Conservation (phyloP, 92 coral and sea anemone species). For the Meandrina meandrites region DNA sequence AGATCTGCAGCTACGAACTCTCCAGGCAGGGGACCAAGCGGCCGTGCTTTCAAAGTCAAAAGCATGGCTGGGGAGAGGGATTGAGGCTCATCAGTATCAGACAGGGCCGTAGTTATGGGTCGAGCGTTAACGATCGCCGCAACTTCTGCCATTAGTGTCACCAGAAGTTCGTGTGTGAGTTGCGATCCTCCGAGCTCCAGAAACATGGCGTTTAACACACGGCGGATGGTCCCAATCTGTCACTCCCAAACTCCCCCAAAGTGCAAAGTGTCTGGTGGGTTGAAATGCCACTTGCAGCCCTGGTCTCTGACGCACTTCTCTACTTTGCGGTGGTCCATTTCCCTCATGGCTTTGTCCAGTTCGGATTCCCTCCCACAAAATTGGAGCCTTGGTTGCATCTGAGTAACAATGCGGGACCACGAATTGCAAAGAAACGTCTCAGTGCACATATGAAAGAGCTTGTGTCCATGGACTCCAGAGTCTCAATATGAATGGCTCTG, state of each 20-base stretch:
- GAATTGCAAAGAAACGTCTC: too few species aligned
- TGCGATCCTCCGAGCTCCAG: background rate
- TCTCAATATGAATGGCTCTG: too few species aligned
- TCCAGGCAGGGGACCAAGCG: constrained; percentile 2
- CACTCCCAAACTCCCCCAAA: too few species aligned
- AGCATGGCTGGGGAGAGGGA: too few species aligned
- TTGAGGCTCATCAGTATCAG: background rate
- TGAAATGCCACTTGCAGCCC: constrained; percentile 4
- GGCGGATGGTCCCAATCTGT: background rate
- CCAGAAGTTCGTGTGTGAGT: background rate
- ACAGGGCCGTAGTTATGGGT: background rate
- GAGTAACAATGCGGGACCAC: too few species aligned
- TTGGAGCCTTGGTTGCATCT: too few species aligned
- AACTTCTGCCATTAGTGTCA: background rate
- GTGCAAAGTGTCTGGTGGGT: constrained; percentile 3
- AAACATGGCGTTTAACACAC: background rate
- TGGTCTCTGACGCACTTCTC: background rate
- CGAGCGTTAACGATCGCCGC: background rate
- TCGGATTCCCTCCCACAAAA: too few species aligned
- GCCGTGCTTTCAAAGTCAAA: background rate
- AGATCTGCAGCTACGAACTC: background rate
- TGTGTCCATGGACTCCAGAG: too few species aligned
- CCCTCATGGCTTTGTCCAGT: background rate
- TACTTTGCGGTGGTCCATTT: background rate
- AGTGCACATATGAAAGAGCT: too few species aligned